These are phyloP conservation scores for Agriopis leucophaearia DNA, from an alignment of 2,888 invertebrate species.

Conservation along the genomic window DNA sequence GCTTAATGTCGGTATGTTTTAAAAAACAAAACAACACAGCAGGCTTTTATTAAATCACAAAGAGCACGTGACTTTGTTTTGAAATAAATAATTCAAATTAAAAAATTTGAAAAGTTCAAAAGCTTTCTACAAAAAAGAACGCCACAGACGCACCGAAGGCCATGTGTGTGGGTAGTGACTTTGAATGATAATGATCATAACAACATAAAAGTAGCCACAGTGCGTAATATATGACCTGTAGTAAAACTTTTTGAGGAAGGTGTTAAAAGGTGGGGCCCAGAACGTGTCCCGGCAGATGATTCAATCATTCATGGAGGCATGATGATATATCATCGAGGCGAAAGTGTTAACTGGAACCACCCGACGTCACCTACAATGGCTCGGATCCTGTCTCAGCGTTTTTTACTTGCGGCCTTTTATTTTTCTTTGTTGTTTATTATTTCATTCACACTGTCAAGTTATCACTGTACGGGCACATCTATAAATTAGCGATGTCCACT, in stretches of 20 bases:
- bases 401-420: constrained; percentile 69
- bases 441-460: constrained; percentile 54
- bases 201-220: constrained; percentile 82
- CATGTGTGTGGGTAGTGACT: constrained; percentile 78
- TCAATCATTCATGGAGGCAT: constrained; percentile 84
- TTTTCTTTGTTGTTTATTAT: constrained; percentile 69
- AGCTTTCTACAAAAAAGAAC: constrained; percentile 53
- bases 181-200: constrained; percentile 84
- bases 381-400: constrained; percentile 61
- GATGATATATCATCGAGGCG: constrained; percentile 82
- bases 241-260: constrained; percentile 84
- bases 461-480: too few relatives aligned
- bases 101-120: constrained; percentile 53
- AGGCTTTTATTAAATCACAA: constrained; percentile 5
- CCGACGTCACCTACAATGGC: constrained; percentile 64
- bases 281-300: constrained; percentile 83
- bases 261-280: constrained; percentile 81
- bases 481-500: too few relatives aligned
- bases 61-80: constrained; percentile 7
- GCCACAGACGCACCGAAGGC: constrained; percentile 53
- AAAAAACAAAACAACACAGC: background rate
- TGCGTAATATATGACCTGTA: constrained; percentile 80
- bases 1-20: background rate
- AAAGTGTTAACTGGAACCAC: constrained; percentile 77
- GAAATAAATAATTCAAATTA: constrained; percentile 22